phyloP scores from a whole-genome alignment of 2,113 vertebrate species.

The Oreochromis tanganicae region DNA sequence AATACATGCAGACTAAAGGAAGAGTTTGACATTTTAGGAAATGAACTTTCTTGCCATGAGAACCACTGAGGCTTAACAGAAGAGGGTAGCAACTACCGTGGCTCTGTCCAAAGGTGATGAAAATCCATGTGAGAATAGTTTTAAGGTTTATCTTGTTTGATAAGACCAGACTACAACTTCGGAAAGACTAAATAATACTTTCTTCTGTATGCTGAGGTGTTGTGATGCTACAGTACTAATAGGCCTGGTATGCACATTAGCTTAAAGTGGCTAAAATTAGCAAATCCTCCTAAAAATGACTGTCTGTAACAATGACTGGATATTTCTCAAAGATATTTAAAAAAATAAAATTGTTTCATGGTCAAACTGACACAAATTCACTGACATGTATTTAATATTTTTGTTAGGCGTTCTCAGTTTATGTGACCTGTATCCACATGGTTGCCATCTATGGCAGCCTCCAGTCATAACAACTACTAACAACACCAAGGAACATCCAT shows the following conservation, averaged over 20 bases:
- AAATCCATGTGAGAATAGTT: neutral
- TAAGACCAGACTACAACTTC: neutral
- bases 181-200: neutral
- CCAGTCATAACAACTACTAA: neutral
- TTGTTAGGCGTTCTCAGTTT: neutral
- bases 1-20: neutral
- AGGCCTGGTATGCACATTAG: neutral
- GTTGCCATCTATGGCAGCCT: too few species aligned
- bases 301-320: neutral
- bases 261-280: neutral
- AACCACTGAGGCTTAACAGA: neutral
- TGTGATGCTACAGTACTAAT: neutral
- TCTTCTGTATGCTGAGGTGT: neutral
- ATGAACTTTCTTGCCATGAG: neutral
- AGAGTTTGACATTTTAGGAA: neutral
- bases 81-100: neutral
- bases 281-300: neutral
- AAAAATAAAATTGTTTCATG: neutral
- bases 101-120: neutral
- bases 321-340: neutral
- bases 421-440: neutral
- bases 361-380: neutral
- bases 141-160: neutral
- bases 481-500: neutral
- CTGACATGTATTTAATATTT: neutral